phyloP scores from a whole-genome alignment of 2,888 invertebrate genomes.

The Tortrix viridana region DNA sequence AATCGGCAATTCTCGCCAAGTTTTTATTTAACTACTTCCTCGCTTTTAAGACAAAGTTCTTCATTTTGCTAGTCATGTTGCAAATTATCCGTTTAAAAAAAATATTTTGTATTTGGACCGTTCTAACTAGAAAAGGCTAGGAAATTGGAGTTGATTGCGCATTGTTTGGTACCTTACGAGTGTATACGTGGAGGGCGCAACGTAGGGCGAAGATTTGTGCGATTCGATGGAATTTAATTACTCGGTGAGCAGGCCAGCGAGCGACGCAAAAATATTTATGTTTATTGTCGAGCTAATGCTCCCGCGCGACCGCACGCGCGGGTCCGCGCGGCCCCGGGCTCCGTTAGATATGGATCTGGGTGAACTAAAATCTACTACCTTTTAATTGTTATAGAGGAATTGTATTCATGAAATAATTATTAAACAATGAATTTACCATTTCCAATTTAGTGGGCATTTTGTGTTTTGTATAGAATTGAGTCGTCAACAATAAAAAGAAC shows the following conservation, averaged over 20 bases:
- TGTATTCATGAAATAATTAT: neutral
- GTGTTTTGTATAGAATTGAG: no score
- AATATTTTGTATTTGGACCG: neutral
- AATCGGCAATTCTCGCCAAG: slow-evolving; percentile 1
- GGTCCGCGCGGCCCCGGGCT: slow-evolving; percentile 39
- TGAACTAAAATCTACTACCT: neutral
- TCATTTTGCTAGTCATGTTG: neutral
- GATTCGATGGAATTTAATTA: slow-evolving; percentile 83
- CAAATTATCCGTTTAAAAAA: neutral
- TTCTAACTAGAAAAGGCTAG: neutral
- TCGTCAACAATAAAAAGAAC: no score
- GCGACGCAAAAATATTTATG: slow-evolving; percentile 83
- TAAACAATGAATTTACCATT: no score
- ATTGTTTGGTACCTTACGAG: slow-evolving; percentile 40
- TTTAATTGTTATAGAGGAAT: neutral
- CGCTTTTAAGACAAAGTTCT: neutral
- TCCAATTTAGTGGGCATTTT: no score
- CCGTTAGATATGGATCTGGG: slow-evolving; percentile 14
- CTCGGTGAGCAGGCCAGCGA: slow-evolving; percentile 68
- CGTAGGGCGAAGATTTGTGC: slow-evolving; percentile 77
- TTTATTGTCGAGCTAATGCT: slow-evolving; percentile 77
- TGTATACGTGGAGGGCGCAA: slow-evolving; percentile 51
- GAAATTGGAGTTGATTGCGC: neutral
- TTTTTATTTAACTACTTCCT: neutral
- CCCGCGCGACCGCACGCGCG: slow-evolving; percentile 70